Base-by-base conservation (phyloP, 2,113 vertebrate genomes). In the Pholis gunnellus region DNA sequence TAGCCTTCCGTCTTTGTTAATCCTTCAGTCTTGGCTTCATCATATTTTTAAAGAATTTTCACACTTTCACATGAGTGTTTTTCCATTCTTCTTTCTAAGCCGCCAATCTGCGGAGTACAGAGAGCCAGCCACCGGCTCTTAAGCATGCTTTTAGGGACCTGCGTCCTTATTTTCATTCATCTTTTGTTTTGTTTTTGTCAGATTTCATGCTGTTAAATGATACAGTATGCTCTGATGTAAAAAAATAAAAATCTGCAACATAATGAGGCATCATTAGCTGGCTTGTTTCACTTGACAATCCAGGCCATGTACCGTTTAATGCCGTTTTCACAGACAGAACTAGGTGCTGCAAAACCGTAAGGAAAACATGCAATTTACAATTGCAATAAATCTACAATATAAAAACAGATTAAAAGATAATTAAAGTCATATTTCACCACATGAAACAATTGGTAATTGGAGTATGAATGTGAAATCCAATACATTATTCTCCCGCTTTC, bases 221-320 rank as follows among this genome's bases (percentile, higher is more conserved):
- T 74, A 79, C 72, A 82, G 67, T 83, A 61, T 70, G 75, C 59
- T 70, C 25, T 72, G 38, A 60, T 67, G 64, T 34, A 2, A 15
- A 59, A 2, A 13, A 56, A 9, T 9, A 52, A 0, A 31, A 86
- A 72, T 82, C 66, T 36, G 66, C 72, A 80, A 59, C 72, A 78
- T 78, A 77, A 73, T 57, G 31, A 74, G 82, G 70, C 70, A 59
- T 81, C 83, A 81, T 86, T 88, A 76, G 75, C 42, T 82, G 40
- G 68, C 34, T 89, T 87, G 61, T 80, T 78, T 87, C 56, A 11
- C 36, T 46, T 54, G 66, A 81, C 66, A 70, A 54, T 60, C 66
- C 17, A 29, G 56, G 0, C 34, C 34, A 42, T 61, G 50, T 44
- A 74, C 66, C 27, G 9, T 80, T 84, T 67, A 61, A 67, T 0